Base-by-base conservation (phyloP, 2,888 invertebrate species). In the Callinectes sapidus region DNA sequence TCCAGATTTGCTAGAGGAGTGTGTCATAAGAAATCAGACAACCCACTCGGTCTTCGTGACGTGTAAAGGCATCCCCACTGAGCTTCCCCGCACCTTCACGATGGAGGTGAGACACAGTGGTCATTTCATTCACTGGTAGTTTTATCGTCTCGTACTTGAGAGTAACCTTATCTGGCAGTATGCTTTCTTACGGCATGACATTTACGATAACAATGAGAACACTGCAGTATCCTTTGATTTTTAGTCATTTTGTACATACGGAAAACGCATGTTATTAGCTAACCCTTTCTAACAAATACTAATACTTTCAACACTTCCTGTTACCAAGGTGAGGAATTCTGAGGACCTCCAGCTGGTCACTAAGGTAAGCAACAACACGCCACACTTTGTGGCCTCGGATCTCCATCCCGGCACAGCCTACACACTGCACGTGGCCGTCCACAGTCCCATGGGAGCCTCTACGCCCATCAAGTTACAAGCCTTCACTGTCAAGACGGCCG, bases 401-500 rank as follows among this genome's bases (percentile, higher is more conserved):
- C 93, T 94, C 18, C 88, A 93, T 39, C 92, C 93, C 0, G 94
- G 94, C 18, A 94, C 94, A 3, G 94, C 93, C 55, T 94, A 94
- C 90, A 92, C 92, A 10, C 92, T 94, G n/a, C 94, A 93, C 55
- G 91, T 94, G 32, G 89, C 90, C 86, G 93, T 93, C 32, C 90
- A 92, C 54, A 92, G 92, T n/a, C 93, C 92, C 32, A 92, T 94
- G 92, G 94, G 94, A 42, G 92, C 92, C 87, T 94, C 94, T 13
- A 61, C 90, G n/a, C 94, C 94, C 28, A 93, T 94, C 28, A 92
- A 93, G 61, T 91, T 94, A 3, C 77, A 93, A 86, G 94, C 94
- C 28, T 93, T 94, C 86, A 94, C 93, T 10, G 93, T 94, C 86
- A 94, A 94, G 92, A 93, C 94, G 1, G 94, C 94, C 18, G 94